Conservation (phyloP, 2,888 invertebrate species). For the Cheilosia urbana region DNA sequence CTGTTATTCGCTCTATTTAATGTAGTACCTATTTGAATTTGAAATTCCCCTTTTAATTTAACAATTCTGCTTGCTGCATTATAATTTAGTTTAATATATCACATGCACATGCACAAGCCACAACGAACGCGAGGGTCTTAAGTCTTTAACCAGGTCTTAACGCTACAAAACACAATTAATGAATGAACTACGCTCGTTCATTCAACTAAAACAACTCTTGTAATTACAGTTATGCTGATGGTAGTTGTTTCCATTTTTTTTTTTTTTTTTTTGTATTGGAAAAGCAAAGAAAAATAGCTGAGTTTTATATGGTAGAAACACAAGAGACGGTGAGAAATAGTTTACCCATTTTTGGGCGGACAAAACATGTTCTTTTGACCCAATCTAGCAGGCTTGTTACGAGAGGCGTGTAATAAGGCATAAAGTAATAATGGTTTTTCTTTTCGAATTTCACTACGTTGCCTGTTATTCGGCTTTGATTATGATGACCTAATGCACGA, state of each 20-base stretch:
- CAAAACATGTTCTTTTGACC: conserved; percentile 52
- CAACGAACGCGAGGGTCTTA: neutral
- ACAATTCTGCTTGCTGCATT: neutral
- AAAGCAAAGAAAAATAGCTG: conserved; percentile 32
- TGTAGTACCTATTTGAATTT: neutral
- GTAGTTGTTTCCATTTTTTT: conserved; percentile 28
- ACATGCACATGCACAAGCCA: conserved; percentile 13
- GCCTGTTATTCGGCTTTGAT: conserved; percentile 11
- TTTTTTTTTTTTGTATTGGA: conserved; percentile 37
- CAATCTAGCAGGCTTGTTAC: conserved; percentile 31
- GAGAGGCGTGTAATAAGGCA: conserved; percentile 48
- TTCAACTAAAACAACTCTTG: conserved; percentile 53
- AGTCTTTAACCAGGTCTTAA: too few relatives aligned
- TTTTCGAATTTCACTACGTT: neutral
- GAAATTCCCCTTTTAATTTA: neutral
- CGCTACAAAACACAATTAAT: conserved; percentile 47
- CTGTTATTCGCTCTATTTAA: neutral
- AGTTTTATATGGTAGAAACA: conserved; percentile 27
- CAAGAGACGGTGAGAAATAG: conserved; percentile 46
- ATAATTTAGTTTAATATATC: conserved; percentile 29
- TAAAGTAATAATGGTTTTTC: conserved; percentile 29
- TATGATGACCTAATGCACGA: conserved; percentile 45
- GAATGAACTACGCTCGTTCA: conserved; percentile 48
- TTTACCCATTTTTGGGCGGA: conserved; percentile 61
- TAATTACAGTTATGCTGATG: conserved; percentile 50